Conservation (phyloP, 2,113 vertebrate species). For the Trogon melanurus region DNA sequence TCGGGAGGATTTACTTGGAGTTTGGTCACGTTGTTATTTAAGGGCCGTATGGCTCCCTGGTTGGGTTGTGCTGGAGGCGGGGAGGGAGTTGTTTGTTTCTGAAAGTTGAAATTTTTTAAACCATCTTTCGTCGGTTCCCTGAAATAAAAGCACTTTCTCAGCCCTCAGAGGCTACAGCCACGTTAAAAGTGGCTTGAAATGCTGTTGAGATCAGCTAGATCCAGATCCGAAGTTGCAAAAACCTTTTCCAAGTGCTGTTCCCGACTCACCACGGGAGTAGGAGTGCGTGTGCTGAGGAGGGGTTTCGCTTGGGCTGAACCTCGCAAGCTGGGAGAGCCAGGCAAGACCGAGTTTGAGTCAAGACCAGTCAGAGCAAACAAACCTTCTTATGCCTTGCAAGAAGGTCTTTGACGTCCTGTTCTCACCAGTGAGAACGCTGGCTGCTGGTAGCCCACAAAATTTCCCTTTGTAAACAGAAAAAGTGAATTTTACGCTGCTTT, state of each 20-base stretch:
- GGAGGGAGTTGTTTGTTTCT: not conserved
- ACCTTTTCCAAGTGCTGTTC: not conserved
- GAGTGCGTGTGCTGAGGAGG: not conserved
- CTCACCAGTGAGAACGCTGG: not conserved
- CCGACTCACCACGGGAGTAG: not conserved
- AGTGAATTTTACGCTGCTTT: not conserved
- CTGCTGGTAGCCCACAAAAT: not conserved
- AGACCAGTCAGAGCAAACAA: not conserved
- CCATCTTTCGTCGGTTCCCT: not conserved
- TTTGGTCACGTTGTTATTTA: fast-evolving
- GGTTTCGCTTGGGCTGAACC: not conserved
- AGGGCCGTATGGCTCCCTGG: not conserved
- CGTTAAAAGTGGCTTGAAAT: not conserved
- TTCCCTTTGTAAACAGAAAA: conserved; percentile 35
- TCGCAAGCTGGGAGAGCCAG: not conserved
- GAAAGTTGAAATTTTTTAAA: not conserved
- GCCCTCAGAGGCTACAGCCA: not conserved
- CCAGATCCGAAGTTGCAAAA: not conserved
- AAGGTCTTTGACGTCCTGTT: not conserved
- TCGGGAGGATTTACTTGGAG: not conserved
- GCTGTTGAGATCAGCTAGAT: not conserved
- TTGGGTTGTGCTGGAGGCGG: not conserved
- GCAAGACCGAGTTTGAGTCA: not conserved
- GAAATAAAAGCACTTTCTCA: not conserved
- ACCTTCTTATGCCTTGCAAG: not conserved